Percentiles rank a stretch among this genome's conserved stretches.
Evolutionary conservation across 2,113 vertebrate genomes (phyloP).

Genomic region (Psilopogon haemacephalus): DNA sequence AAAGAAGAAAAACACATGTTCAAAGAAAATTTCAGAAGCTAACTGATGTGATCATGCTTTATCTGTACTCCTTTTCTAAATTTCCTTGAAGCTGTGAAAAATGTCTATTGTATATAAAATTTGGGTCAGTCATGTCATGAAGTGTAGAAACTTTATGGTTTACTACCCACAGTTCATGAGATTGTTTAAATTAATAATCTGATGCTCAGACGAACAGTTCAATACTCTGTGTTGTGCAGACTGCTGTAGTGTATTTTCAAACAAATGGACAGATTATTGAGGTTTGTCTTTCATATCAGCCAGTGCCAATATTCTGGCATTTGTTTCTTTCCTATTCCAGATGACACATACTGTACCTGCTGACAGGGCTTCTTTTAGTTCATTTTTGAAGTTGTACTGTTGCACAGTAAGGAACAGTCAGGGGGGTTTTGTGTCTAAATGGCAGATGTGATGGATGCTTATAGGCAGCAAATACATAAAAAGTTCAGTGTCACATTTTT

Average conservation of each 20-base stretch:
- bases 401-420: neutral
- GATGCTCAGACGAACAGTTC: neutral
- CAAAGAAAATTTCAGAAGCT: neutral
- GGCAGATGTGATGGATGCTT: neutral
- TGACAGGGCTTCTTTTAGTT: neutral
- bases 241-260: neutral
- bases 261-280: neutral
- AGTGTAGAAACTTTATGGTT: neutral
- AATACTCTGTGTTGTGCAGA: neutral
- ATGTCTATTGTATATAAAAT: neutral
- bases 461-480: neutral
- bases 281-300: neutral
- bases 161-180: neutral
- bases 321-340: neutral
- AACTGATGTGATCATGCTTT: neutral
- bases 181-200: neutral
- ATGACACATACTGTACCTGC: neutral
- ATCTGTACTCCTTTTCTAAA: neutral
- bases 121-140: neutral
- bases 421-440: neutral
- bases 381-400: neutral
- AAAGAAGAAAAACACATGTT: neutral
- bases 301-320: neutral
- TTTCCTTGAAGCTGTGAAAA: neutral
- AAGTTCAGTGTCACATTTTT: neutral